These are phyloP conservation scores for Branchellion lobata DNA, from an alignment of 2,888 invertebrate genomes.

Conservation along the genomic window DNA sequence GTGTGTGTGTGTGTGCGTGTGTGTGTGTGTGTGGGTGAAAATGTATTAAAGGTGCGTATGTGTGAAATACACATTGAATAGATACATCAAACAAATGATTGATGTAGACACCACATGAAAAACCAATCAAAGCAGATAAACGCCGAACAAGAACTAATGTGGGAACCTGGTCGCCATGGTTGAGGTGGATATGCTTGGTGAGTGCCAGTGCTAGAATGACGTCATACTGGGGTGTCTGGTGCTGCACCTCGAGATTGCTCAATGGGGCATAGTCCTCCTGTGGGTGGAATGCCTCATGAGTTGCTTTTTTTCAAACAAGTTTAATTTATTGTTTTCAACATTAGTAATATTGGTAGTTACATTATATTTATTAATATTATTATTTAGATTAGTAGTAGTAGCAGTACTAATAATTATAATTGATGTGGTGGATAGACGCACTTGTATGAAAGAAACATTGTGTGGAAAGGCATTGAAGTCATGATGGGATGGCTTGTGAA, in stretches of 20 bases:
- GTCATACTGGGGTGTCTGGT: slow-evolving; percentile 88
- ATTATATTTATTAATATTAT: background rate
- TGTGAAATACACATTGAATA: too few relatives aligned
- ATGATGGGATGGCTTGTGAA: background rate
- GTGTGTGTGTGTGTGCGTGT: too few relatives aligned
- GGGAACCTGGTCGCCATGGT: slow-evolving; percentile 83
- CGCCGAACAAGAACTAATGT: too few relatives aligned
- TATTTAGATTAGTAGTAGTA: too few relatives aligned
- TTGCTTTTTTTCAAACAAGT: background rate
- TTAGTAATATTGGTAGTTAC: background rate
- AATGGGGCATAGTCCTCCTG: slow-evolving; percentile 91
- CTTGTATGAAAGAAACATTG: slow-evolving; percentile 31
- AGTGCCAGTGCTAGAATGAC: slow-evolving; percentile 89
- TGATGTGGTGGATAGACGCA: background rate
- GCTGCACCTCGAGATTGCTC: slow-evolving; percentile 77
- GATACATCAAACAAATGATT: too few relatives aligned
- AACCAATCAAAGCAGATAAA: too few relatives aligned
- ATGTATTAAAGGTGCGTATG: too few relatives aligned
- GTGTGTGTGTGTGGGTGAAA: too few relatives aligned
- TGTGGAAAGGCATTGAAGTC: background rate
- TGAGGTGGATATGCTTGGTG: slow-evolving; percentile 96
- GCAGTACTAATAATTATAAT: too few relatives aligned
- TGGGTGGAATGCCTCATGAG: background rate
- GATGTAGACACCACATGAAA: too few relatives aligned
- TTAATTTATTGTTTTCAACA: background rate